phyloP scores from a whole-genome alignment of 2,888 invertebrate species.

The Cantharis rustica region DNA sequence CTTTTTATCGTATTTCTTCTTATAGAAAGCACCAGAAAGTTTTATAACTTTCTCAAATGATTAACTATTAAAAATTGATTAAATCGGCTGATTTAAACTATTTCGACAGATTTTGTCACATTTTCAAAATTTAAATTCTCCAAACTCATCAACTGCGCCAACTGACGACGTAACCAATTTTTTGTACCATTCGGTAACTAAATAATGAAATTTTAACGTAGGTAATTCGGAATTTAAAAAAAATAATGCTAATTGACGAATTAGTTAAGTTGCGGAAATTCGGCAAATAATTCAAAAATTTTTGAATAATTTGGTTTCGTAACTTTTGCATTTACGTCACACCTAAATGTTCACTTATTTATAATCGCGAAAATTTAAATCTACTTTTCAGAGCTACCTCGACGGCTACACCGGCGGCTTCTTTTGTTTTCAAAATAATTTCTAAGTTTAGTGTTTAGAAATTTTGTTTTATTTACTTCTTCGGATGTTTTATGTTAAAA shows the following conservation, averaged over 20 bases:
- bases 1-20: conserved; percentile 5
- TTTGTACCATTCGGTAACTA: background rate
- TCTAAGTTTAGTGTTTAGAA: too few relatives aligned
- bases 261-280: background rate
- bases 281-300: background rate
- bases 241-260: background rate
- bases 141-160: background rate
- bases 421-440: background rate
- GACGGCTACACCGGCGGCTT: background rate
- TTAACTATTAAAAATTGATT: background rate
- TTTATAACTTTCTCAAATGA: conserved; percentile 3
- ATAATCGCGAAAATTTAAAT: too few relatives aligned
- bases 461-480: too few relatives aligned
- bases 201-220: background rate
- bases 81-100: background rate
- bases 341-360: background rate
- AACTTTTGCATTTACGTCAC: background rate
- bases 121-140: background rate
- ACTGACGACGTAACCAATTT: background rate
- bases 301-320: background rate
- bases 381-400: background rate
- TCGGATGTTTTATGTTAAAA: too few relatives aligned
- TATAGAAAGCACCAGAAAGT: conserved; percentile 5
- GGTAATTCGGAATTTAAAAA: background rate
- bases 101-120: background rate